Conservation (phyloP, 2,888 invertebrate genomes). For the Brachylomia viminalis region DNA sequence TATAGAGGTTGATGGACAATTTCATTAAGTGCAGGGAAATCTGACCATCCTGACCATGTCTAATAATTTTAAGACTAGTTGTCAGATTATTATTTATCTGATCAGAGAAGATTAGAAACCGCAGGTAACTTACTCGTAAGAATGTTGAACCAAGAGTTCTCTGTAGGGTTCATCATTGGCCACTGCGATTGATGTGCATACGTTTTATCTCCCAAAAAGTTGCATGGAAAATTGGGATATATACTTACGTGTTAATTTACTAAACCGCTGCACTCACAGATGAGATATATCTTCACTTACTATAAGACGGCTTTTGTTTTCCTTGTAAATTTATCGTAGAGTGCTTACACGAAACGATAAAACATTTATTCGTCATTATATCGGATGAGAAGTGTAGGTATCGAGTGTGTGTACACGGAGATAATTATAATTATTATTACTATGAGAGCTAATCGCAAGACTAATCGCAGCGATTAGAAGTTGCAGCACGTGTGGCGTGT, state of each 20-base stretch:
- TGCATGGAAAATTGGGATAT: not conserved
- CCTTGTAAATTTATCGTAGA: not conserved
- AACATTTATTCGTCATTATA: constrained; percentile 5
- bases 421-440: constrained; percentile 22
- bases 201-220: not conserved
- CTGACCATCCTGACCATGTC: not conserved
- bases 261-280: too few species aligned
- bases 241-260: not conserved
- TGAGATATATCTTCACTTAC: not conserved
- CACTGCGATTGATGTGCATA: not conserved
- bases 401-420: constrained; percentile 3
- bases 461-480: constrained; percentile 42
- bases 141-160: not conserved
- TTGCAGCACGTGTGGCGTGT: not conserved
- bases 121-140: not conserved
- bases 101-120: not conserved
- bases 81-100: not conserved
- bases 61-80: not conserved
- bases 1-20: not conserved
- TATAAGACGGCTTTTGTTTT: not conserved
- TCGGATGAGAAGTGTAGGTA: constrained; percentile 2
- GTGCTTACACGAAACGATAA: constrained; percentile 11
- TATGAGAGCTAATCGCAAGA: constrained; percentile 20
- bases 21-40: not conserved
- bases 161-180: not conserved